Evolutionary conservation across 2,113 vertebrate genomes (phyloP).

Genomic region (Hyperoodon ampullatus): DNA sequence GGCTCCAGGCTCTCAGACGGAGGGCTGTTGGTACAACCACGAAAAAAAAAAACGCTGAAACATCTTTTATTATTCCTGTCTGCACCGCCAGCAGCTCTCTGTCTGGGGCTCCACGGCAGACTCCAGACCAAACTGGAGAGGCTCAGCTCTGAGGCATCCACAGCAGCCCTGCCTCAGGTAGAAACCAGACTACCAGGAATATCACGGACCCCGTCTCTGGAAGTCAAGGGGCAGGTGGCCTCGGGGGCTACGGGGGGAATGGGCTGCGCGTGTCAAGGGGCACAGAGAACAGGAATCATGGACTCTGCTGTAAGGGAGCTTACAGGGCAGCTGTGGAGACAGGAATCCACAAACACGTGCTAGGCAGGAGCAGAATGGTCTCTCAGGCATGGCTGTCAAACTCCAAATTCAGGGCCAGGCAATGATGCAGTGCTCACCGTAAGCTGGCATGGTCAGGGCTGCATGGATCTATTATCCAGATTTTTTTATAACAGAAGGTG

Average conservation of each 20-base stretch:
- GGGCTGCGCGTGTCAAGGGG: neutral
- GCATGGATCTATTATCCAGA: neutral
- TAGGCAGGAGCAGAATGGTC: neutral
- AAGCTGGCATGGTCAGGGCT: too few relatives aligned
- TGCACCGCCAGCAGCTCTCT: conserved; percentile 17
- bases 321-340: neutral
- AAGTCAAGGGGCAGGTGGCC: neutral
- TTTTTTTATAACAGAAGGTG: neutral
- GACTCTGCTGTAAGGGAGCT: neutral
- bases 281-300: neutral
- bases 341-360: neutral
- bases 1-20: neutral
- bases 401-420: neutral
- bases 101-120: neutral
- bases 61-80: conserved; percentile 39
- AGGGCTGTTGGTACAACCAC: neutral
- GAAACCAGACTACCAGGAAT: neutral
- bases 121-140: neutral
- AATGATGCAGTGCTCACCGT: neutral
- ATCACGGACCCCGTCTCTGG: accelerated
- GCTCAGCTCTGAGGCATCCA: neutral
- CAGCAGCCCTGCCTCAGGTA: neutral
- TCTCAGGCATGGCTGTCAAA: neutral
- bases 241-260: neutral
- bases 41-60: neutral